Conservation (phyloP, 2,797 vertebrate genomes). For the Taeniopygia guttata region DNA sequence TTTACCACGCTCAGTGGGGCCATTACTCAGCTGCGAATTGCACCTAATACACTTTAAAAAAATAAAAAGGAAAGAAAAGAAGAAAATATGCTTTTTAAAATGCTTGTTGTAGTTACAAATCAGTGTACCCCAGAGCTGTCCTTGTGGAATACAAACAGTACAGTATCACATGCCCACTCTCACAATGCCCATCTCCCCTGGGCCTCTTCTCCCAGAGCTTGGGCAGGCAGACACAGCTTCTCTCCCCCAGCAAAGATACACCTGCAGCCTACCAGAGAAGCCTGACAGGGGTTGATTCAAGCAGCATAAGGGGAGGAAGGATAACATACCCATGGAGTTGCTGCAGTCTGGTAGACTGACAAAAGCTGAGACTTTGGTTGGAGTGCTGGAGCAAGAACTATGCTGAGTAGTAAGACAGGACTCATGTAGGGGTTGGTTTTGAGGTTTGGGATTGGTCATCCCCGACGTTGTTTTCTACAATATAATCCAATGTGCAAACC, state of each 20-base stretch:
- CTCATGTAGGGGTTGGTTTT: accelerated
- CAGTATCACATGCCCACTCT: accelerated
- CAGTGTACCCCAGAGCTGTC: background rate
- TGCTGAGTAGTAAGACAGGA: background rate
- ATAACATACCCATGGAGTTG: background rate
- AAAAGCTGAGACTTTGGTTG: background rate
- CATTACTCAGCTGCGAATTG: background rate
- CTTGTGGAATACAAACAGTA: background rate
- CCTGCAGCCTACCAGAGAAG: background rate
- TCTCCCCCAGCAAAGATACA: background rate
- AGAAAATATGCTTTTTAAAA: background rate
- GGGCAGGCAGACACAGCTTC: background rate
- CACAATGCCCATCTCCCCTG: background rate
- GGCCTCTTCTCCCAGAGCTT: background rate
- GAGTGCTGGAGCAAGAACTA: background rate
- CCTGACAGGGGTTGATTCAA: background rate
- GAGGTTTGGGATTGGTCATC: background rate
- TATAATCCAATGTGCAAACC: background rate
- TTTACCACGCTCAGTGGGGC: background rate
- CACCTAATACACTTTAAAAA: background rate
- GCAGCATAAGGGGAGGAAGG: background rate
- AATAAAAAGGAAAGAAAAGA: background rate
- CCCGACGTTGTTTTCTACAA: background rate
- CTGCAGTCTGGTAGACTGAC: background rate
- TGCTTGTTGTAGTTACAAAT: background rate